Evolutionary conservation across 2,888 invertebrate species (phyloP).

Genomic region (Heliconius erato): DNA sequence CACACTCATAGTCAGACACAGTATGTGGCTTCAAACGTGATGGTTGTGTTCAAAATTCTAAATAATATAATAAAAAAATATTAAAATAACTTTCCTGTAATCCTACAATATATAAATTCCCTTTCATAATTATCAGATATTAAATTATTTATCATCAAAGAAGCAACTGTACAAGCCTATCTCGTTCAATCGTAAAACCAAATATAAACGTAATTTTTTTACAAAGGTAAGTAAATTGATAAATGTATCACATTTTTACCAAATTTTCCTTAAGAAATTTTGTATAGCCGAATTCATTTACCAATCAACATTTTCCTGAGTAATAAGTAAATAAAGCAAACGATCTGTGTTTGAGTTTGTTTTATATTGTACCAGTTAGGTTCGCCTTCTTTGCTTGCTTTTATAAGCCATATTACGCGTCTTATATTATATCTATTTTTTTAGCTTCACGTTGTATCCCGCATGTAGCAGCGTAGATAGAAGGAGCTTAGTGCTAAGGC

Average conservation of each 20-base stretch:
- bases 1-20: no score
- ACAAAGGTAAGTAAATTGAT: slow-evolving; percentile 29
- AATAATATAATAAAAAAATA: no score
- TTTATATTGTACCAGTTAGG: background rate
- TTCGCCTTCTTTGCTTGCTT: background rate
- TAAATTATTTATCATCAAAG: slow-evolving; percentile 19
- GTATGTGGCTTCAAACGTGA: no score
- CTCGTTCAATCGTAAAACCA: background rate
- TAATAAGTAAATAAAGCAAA: slow-evolving; percentile 6
- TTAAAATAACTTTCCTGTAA: background rate
- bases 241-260: slow-evolving; percentile 15
- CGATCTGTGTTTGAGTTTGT: background rate
- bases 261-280: slow-evolving; percentile 15
- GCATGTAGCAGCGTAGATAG: no score
- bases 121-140: background rate
- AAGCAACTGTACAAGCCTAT: slow-evolving; percentile 11
- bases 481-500: no score
- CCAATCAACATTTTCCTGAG: slow-evolving; percentile 18
- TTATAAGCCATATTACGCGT: no score
- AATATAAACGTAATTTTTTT: slow-evolving; percentile 14
- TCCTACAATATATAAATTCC: background rate
- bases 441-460: no score
- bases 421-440: no score
- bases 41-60: no score
- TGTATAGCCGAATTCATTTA: slow-evolving; percentile 16